phyloP scores from a whole-genome alignment of 2,888 invertebrate species.

The Odontomyia ornata region DNA sequence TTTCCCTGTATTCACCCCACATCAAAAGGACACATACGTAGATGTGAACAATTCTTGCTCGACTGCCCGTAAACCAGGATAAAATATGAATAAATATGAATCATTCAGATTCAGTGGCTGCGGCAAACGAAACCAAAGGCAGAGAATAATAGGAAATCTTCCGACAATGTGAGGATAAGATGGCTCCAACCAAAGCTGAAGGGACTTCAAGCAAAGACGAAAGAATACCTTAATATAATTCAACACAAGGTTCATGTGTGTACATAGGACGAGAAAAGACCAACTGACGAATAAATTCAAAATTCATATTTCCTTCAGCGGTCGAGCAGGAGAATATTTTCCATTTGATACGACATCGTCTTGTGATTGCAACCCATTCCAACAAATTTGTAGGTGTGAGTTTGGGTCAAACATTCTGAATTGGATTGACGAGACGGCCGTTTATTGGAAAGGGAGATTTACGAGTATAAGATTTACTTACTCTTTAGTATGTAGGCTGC shows the following conservation, averaged over 20 bases:
- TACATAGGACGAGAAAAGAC: slow-evolving; percentile 48
- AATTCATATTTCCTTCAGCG: slow-evolving; percentile 44
- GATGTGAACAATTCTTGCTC: slow-evolving; percentile 40
- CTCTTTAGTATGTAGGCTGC: too few relatives aligned
- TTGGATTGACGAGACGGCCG: not conserved
- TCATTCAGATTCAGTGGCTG: slow-evolving; percentile 49
- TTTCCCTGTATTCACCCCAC: not conserved
- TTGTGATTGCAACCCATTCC: not conserved
- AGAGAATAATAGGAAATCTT: slow-evolving; percentile 42
- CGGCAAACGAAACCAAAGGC: slow-evolving; percentile 47
- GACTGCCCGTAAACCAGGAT: slow-evolving; percentile 45
- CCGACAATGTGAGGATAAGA: slow-evolving; percentile 37
- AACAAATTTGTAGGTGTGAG: slow-evolving; percentile 3
- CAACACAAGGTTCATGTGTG: slow-evolving; percentile 43
- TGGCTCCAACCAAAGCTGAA: slow-evolving; percentile 35
- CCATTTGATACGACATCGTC: not conserved
- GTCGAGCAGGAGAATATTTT: not conserved
- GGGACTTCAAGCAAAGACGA: not conserved
- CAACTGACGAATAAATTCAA: slow-evolving; percentile 47
- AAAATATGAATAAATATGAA: slow-evolving; percentile 50
- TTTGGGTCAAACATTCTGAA: not conserved
- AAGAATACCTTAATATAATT: slow-evolving; percentile 31
- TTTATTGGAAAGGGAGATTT: not conserved
- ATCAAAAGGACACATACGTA: slow-evolving; percentile 25
- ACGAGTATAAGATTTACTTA: not conserved